Conservation (phyloP, 2,797 vertebrate genomes). For the Pantherophis alleghaniensis region DNA sequence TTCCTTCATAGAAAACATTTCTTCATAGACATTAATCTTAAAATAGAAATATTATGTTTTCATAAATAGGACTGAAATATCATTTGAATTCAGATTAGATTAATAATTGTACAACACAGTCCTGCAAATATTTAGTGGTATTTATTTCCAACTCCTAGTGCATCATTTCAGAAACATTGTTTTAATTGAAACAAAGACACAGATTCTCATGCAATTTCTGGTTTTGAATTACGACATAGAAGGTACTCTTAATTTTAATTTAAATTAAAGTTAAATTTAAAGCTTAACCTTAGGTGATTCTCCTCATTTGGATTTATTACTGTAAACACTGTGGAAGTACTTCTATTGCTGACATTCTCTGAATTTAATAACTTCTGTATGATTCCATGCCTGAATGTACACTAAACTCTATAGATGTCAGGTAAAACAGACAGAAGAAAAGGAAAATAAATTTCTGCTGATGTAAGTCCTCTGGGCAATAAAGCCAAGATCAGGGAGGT, state of each 20-base stretch:
- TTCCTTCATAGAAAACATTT: not conserved
- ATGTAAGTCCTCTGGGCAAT: not conserved
- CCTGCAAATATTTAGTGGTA: not conserved
- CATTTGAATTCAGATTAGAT: not conserved
- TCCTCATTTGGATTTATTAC: not conserved
- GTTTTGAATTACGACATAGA: not conserved
- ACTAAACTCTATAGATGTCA: not conserved
- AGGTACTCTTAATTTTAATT: not conserved
- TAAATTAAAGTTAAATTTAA: not conserved
- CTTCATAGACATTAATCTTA: not conserved
- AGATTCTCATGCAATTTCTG: not conserved
- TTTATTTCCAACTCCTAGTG: not conserved
- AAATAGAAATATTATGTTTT: not conserved
- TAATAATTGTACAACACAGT: not conserved
- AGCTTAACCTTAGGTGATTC: not conserved
- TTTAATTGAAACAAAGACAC: not conserved
- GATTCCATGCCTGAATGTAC: not conserved
- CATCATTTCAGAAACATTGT: not conserved
- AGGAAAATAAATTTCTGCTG: not conserved
- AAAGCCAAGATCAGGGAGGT: slow-evolving; percentile 10
- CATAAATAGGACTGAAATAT: not conserved
- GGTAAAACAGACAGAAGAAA: not conserved
- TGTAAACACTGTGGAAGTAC: not conserved
- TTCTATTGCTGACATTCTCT: not conserved
- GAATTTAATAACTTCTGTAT: not conserved